Percentiles rank a stretch among this genome's conserved stretches.
These are phyloP conservation scores for Bubo bubo DNA, from an alignment of 2,113 vertebrate genomes.

Conservation along the genomic window DNA sequence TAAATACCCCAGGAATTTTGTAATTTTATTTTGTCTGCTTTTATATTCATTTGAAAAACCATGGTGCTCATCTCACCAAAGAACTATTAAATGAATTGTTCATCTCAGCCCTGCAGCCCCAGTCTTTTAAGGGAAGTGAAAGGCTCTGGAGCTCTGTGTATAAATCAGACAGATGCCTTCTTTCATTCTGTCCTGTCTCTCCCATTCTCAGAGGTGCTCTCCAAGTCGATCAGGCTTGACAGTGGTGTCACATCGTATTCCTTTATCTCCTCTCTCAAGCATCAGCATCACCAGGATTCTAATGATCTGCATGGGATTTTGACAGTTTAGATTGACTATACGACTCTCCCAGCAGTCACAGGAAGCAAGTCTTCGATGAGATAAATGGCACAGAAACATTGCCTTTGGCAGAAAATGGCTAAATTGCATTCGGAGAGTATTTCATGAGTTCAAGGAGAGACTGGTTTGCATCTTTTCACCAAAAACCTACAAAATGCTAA, in stretches of 20 bases:
- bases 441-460: neutral
- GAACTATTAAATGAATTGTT: neutral
- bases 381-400: neutral
- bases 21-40: neutral
- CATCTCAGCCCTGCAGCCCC: neutral
- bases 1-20: neutral
- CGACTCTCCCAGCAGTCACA: neutral
- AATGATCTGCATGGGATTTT: neutral
- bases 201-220: neutral
- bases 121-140: neutral
- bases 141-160: neutral
- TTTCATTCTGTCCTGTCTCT: neutral
- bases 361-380: neutral
- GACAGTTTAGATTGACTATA: neutral
- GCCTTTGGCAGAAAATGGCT: neutral
- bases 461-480: neutral
- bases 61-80: neutral
- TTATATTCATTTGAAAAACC: neutral
- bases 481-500: neutral
- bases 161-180: neutral
- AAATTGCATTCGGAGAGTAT: neutral
- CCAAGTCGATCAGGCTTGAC: neutral
- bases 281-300: neutral
- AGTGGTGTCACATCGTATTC: neutral
- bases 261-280: neutral